Base-by-base conservation (phyloP, 2,888 invertebrate genomes). In the Exephanes ischioxanthus region DNA sequence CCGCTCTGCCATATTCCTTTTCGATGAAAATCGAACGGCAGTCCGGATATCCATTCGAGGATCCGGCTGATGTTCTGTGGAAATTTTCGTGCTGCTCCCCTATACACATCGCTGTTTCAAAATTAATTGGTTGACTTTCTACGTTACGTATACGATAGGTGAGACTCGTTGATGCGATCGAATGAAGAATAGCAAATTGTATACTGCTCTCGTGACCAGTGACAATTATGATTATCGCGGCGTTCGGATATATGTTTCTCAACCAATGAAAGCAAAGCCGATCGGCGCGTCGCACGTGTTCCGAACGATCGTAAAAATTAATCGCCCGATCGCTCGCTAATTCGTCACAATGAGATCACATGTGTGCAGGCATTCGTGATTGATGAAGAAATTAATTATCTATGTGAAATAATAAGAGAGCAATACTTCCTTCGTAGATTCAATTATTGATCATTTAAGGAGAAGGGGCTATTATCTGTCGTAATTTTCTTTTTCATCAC, bases 121-220 rank as follows among this genome's bases (percentile, higher is more conserved):
- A 55, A 76, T 76, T 66, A 76, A 76, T 71, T 71, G 63, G n/a
- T 14, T 2, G 48, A 58, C 84, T 84, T 84, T 84, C 80, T 80
- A 84, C 45, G 53, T 80, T 73, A 70, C 55, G 81, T 81, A 37
- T 19, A 53, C n/a, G 58, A n/a, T 30, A 14, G 9, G 37, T 16
- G 63, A 30, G 63, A 16, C 16, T 16, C 33, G 16, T 63, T 63
- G 5, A 63, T 63, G 33, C 30, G 33, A 6, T 63, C 33, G 30
- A 63, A 63, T 33, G 63, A 30, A 33, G 63, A 63, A 63, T 63
- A 63, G 63, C 63, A 63, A 63, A 63, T 6, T 48, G 14, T 63
- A 33, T 30, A 63, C 16, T 48, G 51, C 22, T 48, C 19, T 48
- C 45, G 45, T 26, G 37, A 30, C 16, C 37, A 55, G 22, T 63